Evolutionary conservation across 2,113 vertebrate genomes (phyloP), one percentile per base, ranked within the genome.

Genomic region (Takifugu flavidus): DNA sequence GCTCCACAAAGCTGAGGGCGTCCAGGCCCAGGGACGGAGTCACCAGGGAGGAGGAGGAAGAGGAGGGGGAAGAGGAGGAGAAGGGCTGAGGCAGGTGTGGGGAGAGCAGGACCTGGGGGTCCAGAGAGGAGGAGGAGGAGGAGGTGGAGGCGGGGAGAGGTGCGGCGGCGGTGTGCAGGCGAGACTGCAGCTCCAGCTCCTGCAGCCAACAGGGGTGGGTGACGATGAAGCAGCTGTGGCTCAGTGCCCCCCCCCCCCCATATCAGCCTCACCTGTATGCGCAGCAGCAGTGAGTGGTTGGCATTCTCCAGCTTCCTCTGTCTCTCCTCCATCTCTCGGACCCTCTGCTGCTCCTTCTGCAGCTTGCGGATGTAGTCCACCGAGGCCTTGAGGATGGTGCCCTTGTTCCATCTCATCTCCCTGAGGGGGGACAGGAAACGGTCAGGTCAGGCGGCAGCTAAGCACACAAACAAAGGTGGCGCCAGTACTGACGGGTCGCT

Each of bases 311-410:
- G 86, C 56, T 89, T 92, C 65, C 88, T 90, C 86, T 96, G 95
- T 25, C 90, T 78, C 49, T 88, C 90, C 77, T 95, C 94, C 73
- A 94, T 78, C 31, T 97, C 94, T 53, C 92, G 91, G 8, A 89
- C 86, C 4, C 91, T 82, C 61, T 94, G 93, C 47, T 95, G 93
- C 1, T 96, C 95, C 56, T 94, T 95, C 91, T 97, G 94, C 49
- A 97, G 83, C 59, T 93, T 94, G 0, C 93, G 91, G 83, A 97
- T 97, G 65, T 96, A 97, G 75, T 97, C 95, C 53, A 97, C 95
- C 0, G 94, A 97, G 0, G 94, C 95, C 77, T 96, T 96, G 63
- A 97, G 82, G 76, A 97, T 96, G 46, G 93, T 96, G 5, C 95
- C 95, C 73, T 97, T 97, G 81, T 97, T 96, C 95, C 94, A 96